Evolutionary conservation across 2,113 vertebrate genomes (phyloP), one percentile per base, ranked within the genome.

Genomic region (Ardeotis arabs): DNA sequence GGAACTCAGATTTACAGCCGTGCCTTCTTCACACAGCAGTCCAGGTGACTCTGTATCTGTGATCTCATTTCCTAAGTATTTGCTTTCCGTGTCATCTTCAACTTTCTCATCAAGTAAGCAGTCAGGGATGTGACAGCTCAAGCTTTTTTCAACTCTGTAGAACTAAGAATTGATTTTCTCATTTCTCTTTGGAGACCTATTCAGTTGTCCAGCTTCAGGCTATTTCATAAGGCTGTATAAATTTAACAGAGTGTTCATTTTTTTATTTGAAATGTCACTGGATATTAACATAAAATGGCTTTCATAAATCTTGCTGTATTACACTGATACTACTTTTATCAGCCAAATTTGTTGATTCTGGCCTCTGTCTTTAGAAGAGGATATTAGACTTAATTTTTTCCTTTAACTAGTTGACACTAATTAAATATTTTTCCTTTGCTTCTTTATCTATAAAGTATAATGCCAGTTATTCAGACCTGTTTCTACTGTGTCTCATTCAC

Each of bases 41-140:
- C 82, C 88, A 72, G 74, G 53, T 85, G 44, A 78, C 44, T 84
- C n/a, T 41, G 22, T 56, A 3, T 31, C 59, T 77, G 66, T 72
- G 69, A 79, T 49, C 58, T 68, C 47, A 18, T 58, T 53, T 82
- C 83, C 76, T 37, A n/a, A 50, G 21, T 4, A 8, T 56, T 55
- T 68, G 5, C 66, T 78, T 75, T 33, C 66, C 39, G 23, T 56
- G 68, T 55, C 52, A 44, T 84, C 68, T 87, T 69, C 68, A 74
- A 1, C 10, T 63, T 70, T 67, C 41, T 75, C 31, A 63, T 31
- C 28, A 78, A 53, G 33, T 8, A 47, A 91, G 64, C 47, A 84
- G 22, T 37, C 28, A 67, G 25, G 19, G 17, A n/a, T 60, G 18
- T 0, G 6, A 37, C 28, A 53, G 35, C 18, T 52, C 1, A 7